Evolutionary conservation across 2,797 vertebrate genomes (phyloP).

Genomic region (Aulostomus chinensis): DNA sequence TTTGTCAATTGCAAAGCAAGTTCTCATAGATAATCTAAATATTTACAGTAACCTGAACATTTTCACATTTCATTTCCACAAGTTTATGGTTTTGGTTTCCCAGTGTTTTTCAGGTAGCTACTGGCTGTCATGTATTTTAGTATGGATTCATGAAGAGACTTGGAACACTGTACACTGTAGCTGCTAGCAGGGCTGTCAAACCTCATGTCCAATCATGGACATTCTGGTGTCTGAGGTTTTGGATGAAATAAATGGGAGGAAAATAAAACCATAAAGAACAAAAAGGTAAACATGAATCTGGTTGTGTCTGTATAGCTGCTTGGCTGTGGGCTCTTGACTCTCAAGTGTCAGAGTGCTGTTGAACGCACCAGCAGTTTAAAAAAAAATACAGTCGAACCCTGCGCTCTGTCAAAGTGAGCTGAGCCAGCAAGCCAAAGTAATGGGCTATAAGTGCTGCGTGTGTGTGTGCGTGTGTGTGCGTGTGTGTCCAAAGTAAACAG

Average conservation of each 20-base stretch:
- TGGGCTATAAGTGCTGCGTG: constrained; percentile 17
- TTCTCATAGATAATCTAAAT: no score
- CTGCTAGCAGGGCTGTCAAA: no score
- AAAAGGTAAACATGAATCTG: neutral
- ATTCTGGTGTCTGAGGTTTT: neutral
- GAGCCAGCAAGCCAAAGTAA: constrained; percentile 49
- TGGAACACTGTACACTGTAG: no score
- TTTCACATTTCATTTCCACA: no score
- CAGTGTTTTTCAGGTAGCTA: no score
- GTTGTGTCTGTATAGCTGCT: neutral
- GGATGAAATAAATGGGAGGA: neutral
- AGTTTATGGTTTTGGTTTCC: no score
- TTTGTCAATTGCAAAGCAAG: no score
- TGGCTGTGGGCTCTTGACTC: neutral
- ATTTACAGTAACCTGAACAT: no score
- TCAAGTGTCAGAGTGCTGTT: neutral
- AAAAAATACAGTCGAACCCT: constrained; percentile 16
- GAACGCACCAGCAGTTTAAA: constrained; percentile 4
- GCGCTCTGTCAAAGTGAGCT: constrained; percentile 36
- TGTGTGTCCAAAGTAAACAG: constrained; percentile 63
- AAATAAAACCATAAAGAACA: neutral
- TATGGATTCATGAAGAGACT: no score
- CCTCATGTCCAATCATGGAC: neutral
- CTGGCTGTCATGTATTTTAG: no score
- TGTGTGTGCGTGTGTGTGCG: constrained; percentile 22